These are phyloP conservation scores for Antennarius striatus DNA, from an alignment of 2,113 vertebrate species.

Conservation along the genomic window DNA sequence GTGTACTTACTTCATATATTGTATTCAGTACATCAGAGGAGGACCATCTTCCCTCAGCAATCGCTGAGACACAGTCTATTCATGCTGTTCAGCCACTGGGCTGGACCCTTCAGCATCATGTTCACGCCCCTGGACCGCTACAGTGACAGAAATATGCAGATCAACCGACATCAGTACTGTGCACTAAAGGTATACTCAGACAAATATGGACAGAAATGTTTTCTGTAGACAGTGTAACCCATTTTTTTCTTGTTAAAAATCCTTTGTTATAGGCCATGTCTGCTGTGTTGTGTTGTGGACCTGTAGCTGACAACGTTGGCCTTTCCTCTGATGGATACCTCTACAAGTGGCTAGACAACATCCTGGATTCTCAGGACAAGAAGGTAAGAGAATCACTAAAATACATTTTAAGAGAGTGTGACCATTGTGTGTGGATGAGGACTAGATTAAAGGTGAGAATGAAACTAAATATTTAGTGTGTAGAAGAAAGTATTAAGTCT, in stretches of 20 bases:
- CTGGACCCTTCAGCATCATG: slow-evolving; percentile 99
- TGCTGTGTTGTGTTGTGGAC: slow-evolving; percentile 96
- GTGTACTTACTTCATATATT: not conserved
- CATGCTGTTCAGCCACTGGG: slow-evolving; percentile 99
- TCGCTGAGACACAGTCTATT: slow-evolving; percentile 97
- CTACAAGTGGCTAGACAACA: slow-evolving; percentile 99
- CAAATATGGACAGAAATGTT: not conserved
- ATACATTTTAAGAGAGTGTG: not conserved
- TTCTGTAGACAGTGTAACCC: not conserved
- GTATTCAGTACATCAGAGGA: slow-evolving; percentile 93
- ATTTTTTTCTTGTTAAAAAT: too few relatives aligned
- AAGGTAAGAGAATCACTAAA: slow-evolving; percentile 82
- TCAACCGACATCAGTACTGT: slow-evolving; percentile 98
- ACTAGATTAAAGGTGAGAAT: not conserved
- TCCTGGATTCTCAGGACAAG: slow-evolving; percentile 98
- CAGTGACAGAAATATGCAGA: slow-evolving; percentile 98
- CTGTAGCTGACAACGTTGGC: slow-evolving; percentile 97
- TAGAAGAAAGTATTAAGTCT: too few relatives aligned
- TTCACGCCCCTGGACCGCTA: slow-evolving; percentile 98
- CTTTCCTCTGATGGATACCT: slow-evolving; percentile 98
- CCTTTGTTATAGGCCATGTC: slow-evolving; percentile 90
- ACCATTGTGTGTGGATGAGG: not conserved
- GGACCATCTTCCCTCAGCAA: slow-evolving; percentile 97
- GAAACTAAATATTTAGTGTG: too few relatives aligned
- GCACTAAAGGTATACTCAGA: slow-evolving; percentile 89